These are phyloP conservation scores for Chaitophorus viminalis DNA, from an alignment of 2,888 invertebrate species.

Conservation along the genomic window DNA sequence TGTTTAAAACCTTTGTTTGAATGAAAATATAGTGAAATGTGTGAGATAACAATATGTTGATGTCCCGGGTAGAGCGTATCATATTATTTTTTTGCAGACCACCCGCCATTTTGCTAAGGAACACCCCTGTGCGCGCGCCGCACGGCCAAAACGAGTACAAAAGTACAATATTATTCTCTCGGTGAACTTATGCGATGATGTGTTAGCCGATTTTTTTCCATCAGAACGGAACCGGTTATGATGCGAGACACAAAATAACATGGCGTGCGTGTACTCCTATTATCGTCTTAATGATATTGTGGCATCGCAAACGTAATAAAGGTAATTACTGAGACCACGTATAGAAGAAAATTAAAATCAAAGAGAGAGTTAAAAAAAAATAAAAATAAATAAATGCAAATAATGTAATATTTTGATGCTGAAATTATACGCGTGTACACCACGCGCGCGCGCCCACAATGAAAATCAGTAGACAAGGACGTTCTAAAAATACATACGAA, in stretches of 20 bases:
- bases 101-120: slow-evolving; percentile 28
- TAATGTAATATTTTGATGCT: slow-evolving; percentile 17
- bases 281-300: slow-evolving; percentile 52
- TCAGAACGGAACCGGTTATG: slow-evolving; percentile 56
- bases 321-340: slow-evolving; percentile 23
- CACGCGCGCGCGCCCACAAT: not conserved
- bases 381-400: slow-evolving; percentile 11
- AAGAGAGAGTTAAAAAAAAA: slow-evolving; percentile 31
- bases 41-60: slow-evolving; percentile 16
- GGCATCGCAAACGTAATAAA: slow-evolving; percentile 37
- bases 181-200: slow-evolving; percentile 9
- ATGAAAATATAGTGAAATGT: slow-evolving; percentile 23
- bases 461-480: slow-evolving; percentile 49
- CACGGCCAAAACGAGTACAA: slow-evolving; percentile 29
- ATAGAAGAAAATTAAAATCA: slow-evolving; percentile 28
- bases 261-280: slow-evolving; percentile 9
- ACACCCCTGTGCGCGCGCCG: slow-evolving; percentile 24
- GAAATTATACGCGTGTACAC: slow-evolving; percentile 31
- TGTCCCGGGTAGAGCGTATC: slow-evolving; percentile 36
- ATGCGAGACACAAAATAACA: slow-evolving; percentile 8
- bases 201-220: slow-evolving; percentile 5
- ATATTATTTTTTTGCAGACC: slow-evolving; percentile 32
- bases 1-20: slow-evolving; percentile 21
- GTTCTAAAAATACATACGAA: slow-evolving; percentile 49
- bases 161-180: slow-evolving; percentile 31